Percentiles rank a stretch among this genome's conserved stretches.
These are phyloP conservation scores for Dryocosmus kuriphilus DNA, from an alignment of 2,888 invertebrate species.

Conservation along the genomic window DNA sequence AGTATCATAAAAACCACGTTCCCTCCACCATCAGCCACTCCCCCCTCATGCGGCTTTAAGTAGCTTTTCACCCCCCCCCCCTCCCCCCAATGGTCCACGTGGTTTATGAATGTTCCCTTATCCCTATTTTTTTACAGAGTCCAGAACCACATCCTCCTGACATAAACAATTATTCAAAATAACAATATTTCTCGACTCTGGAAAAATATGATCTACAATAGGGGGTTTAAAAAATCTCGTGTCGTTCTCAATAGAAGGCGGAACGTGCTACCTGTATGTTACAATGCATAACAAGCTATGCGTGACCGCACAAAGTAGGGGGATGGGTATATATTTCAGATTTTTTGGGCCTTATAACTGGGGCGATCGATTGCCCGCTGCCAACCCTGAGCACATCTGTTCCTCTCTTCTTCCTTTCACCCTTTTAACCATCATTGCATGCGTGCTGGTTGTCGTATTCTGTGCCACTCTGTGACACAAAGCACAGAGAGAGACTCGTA, in stretches of 20 bases:
- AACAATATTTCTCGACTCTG: conserved; percentile 9
- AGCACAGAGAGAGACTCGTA: conserved; percentile 31
- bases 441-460: conserved; percentile 28
- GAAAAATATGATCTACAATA: conserved; percentile 13
- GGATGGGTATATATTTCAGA: conserved; percentile 26
- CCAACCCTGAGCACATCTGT: conserved; percentile 26
- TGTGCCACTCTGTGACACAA: conserved; percentile 15
- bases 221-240: conserved; percentile 28
- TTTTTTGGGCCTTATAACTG: conserved; percentile 36
- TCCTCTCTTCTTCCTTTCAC: conserved; percentile 33
- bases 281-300: conserved; percentile 39
- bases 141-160: conserved; percentile 19
- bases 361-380: conserved; percentile 39
- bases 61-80: too few relatives aligned
- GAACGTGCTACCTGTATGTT: conserved; percentile 37
- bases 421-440: conserved; percentile 32
- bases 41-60: too few relatives aligned
- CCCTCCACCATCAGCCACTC: too few relatives aligned
- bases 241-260: conserved; percentile 31
- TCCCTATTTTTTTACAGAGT: not conserved
- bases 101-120: too few relatives aligned
- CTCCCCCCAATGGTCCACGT: too few relatives aligned
- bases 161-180: conserved; percentile 25
- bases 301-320: conserved; percentile 31
- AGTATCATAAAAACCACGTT: too few relatives aligned